Conservation (phyloP, 2,113 vertebrate species). For the Garra rufa region DNA sequence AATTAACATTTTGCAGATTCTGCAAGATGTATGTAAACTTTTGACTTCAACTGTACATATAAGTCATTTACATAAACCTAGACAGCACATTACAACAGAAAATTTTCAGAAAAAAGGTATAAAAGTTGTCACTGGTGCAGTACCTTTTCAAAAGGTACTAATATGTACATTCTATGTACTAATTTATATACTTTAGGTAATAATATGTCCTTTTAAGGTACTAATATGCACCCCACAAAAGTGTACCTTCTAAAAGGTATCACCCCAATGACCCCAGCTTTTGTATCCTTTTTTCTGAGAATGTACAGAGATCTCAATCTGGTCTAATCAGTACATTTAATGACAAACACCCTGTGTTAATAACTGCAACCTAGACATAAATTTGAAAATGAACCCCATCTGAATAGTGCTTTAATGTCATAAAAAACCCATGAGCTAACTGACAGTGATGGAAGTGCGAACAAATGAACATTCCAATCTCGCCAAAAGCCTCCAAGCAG, state of each 20-base stretch:
- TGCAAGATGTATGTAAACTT: too few species aligned
- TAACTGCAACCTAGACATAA: background rate
- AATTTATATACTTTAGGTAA: background rate
- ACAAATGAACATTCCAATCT: conserved; percentile 16
- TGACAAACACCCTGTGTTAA: background rate
- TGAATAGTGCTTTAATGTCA: background rate
- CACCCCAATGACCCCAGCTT: background rate
- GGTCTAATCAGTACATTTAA: background rate
- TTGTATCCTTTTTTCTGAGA: background rate
- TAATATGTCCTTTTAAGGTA: background rate
- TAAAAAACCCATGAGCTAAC: background rate
- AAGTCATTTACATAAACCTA: too few species aligned
- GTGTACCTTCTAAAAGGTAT: background rate
- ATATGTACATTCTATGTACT: background rate
- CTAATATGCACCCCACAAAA: background rate
- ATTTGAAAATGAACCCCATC: background rate
- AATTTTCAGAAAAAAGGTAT: too few species aligned
- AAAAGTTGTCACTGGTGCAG: too few species aligned
- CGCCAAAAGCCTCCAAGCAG: background rate
- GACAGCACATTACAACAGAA: too few species aligned
- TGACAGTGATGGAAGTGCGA: background rate
- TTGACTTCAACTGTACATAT: too few species aligned
- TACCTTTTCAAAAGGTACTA: too few species aligned
- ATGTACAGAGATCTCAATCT: background rate
- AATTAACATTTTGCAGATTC: too few species aligned